phyloP scores from a whole-genome alignment of 2,113 vertebrate genomes.

The Corythornis vintsioides region DNA sequence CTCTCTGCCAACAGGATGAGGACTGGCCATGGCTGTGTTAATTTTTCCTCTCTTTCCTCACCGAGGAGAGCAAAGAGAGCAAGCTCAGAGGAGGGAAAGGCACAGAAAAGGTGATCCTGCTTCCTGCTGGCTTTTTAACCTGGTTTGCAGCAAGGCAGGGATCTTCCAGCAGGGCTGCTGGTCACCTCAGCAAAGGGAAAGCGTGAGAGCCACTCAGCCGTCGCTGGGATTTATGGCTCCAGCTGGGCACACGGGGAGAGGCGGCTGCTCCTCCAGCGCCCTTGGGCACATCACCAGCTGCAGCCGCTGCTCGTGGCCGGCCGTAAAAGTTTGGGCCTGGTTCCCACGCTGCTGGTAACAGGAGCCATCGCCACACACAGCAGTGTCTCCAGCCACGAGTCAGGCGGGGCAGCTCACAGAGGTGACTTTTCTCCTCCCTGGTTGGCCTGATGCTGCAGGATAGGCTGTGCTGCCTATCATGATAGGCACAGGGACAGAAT shows the following conservation, averaged over 20 bases:
- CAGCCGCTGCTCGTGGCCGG: not conserved
- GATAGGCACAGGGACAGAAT: not conserved
- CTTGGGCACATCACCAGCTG: not conserved
- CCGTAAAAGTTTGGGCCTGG: not conserved
- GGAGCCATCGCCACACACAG: fast-evolving
- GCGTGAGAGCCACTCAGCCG: not conserved
- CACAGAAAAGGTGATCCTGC: not conserved
- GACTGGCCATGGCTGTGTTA: fast-evolving
- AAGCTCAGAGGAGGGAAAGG: not conserved
- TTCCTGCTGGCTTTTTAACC: not conserved
- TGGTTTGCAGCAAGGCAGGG: not conserved
- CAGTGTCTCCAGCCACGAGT: not conserved
- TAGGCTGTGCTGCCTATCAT: not conserved
- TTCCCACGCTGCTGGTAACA: not conserved
- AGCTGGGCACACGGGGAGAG: not conserved
- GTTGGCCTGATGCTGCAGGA: not conserved
- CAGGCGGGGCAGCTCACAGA: not conserved
- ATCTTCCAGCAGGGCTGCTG: not conserved
- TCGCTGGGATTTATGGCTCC: not conserved
- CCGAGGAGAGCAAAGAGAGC: not conserved
- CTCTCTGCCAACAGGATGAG: not conserved
- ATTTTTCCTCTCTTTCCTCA: not conserved
- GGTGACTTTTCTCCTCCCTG: not conserved
- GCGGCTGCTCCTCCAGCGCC: not conserved
- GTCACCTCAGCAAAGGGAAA: not conserved